Conservation (phyloP, 2,113 vertebrate genomes). For the Etheostoma cragini region DNA sequence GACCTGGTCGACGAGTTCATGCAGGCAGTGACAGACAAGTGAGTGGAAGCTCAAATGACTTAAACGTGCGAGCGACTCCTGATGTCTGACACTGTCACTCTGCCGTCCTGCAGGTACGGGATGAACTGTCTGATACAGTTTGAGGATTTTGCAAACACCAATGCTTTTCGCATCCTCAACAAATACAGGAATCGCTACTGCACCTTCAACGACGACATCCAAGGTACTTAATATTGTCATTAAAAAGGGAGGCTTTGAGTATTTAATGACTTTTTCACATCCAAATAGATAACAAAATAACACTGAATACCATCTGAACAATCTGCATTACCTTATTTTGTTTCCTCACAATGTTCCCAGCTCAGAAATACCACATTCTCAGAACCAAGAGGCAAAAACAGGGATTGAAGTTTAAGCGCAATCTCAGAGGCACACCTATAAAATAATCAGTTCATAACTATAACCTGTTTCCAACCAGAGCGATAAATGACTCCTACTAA, state of each 20-base stretch:
- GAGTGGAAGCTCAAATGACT: constrained; percentile 58
- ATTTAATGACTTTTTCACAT: neutral
- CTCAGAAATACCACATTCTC: neutral
- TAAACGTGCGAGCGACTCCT: too few relatives aligned
- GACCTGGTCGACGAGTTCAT: constrained; percentile 97
- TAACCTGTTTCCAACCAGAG: neutral
- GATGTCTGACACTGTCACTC: neutral
- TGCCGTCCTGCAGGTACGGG: constrained; percentile 86
- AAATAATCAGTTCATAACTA: neutral
- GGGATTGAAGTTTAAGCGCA: neutral
- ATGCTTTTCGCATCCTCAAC: constrained; percentile 95
- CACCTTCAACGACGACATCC: constrained; percentile 98
- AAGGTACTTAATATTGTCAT: too few relatives aligned
- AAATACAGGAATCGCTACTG: constrained; percentile 95
- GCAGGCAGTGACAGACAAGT: constrained; percentile 96
- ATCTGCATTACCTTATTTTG: neutral
- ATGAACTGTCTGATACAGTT: constrained; percentile 98
- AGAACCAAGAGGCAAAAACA: neutral
- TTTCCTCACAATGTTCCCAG: too few relatives aligned
- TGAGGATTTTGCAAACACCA: constrained; percentile 97
- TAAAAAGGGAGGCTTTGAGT: too few relatives aligned
- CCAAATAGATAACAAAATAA: neutral
- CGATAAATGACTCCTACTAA: neutral
- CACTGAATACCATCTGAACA: neutral
- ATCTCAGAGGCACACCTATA: neutral